phyloP scores from a whole-genome alignment of 2,888 invertebrate species.

The Tortricodes alternella region DNA sequence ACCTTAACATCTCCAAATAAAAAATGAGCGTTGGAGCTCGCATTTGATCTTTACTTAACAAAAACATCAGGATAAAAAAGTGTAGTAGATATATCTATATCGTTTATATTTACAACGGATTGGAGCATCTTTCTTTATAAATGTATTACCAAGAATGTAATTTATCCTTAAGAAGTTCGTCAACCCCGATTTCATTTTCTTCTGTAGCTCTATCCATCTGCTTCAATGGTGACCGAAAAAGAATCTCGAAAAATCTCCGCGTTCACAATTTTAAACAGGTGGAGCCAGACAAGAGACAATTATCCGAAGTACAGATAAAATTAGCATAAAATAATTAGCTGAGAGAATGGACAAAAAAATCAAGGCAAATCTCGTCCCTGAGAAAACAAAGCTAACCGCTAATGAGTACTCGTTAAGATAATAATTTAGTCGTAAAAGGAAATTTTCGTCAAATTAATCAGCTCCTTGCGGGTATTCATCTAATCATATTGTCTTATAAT shows the following conservation, averaged over 20 bases:
- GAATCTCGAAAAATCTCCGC: conserved; percentile 6
- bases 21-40: too few species aligned
- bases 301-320: conserved; percentile 49
- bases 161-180: neutral
- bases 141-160: too few species aligned
- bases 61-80: too few species aligned
- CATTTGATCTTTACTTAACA: too few species aligned
- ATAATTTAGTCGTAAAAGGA: conserved; percentile 55
- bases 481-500: neutral
- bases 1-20: neutral
- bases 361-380: conserved; percentile 44
- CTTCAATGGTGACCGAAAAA: neutral
- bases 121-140: too few species aligned
- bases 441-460: conserved; percentile 38
- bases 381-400: conserved; percentile 61
- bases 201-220: neutral
- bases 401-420: conserved; percentile 63
- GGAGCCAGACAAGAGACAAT: conserved; percentile 42
- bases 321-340: conserved; percentile 69
- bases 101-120: too few species aligned
- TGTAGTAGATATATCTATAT: too few species aligned
- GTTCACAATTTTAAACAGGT: conserved; percentile 16
- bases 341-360: conserved; percentile 44
- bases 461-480: neutral
- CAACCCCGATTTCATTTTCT: neutral